Evolutionary conservation across 2,888 invertebrate species (phyloP), one percentile per base, ranked within the genome.

Genomic region (Uloborus plumipes): DNA sequence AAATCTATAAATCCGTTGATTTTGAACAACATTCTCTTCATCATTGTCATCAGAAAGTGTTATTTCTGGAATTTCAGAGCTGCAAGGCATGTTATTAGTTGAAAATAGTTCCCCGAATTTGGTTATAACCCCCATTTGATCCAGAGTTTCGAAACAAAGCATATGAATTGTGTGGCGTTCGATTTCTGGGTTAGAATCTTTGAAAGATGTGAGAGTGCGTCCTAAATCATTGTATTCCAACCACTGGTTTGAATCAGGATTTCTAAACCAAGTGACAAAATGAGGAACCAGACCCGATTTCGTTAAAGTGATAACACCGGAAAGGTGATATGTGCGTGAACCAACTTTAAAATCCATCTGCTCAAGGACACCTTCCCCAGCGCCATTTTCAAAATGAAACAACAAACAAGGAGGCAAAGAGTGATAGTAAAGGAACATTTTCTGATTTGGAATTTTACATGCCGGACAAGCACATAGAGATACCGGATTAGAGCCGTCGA

Each of bases 351-450:
- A 81, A n/a, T 65, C 66, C 3, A 50, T 6, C 2, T 47, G 22
- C 7, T 55, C 18, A 14, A 50, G 14, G 9, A 64, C 64, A 14
- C 70, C 74, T 31, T 55, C 50, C 2, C 74, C 74, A 18, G 65
- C 80, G 3, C 80, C 80, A 70, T 64, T 74, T 22, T 81, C 80
- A 64, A 81, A 81, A 31, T 81, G 80, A 47, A 81, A 81, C n/a
- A 81, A 58, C 7, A 74, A 64, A 22, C 74, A 81, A 2, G 39
- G 58, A 15, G 80, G 80, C 14, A 81, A 55, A 14, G 31, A 59
- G 22, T 59, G 64, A 22, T 64, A 81, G 3, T 55, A 16, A 15
- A 81, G 22, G 6, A 16, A 11, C 50, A 64, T 65, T 15, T 51
- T 9, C 26, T 70, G 74, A 6, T 81, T 53, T 3, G 58, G 59